phyloP scores from a whole-genome alignment of 2,797 vertebrate species.

The Galago senegalensis region DNA sequence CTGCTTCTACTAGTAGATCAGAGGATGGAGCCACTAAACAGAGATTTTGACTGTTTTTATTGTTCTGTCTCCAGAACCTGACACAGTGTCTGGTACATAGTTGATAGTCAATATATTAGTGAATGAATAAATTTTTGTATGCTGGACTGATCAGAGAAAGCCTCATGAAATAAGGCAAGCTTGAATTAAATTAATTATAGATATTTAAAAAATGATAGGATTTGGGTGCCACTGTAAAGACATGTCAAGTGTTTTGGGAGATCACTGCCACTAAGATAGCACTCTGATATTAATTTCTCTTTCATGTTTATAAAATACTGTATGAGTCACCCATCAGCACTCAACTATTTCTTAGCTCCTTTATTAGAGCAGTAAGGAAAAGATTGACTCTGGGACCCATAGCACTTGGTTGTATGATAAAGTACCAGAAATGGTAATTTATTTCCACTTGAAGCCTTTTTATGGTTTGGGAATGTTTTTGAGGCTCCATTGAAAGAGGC shows the following conservation, averaged over 20 bases:
- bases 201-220: constrained; percentile 53
- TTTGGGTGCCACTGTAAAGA: not conserved
- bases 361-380: constrained; percentile 62
- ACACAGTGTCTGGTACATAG: not conserved
- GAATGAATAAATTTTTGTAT: constrained; percentile 35
- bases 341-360: constrained; percentile 61
- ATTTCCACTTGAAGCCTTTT: constrained; percentile 62
- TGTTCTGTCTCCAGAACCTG: not conserved
- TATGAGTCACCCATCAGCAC: constrained; percentile 1
- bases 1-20: not conserved
- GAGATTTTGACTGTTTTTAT: constrained; percentile 51
- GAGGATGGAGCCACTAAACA: not conserved
- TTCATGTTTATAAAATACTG: constrained; percentile 69
- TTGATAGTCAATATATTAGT: constrained; percentile 41
- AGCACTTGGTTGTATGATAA: constrained; percentile 50
- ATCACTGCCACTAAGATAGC: not conserved
- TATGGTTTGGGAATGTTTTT: constrained; percentile 63
- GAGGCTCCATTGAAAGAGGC: constrained; percentile 49
- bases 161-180: not conserved
- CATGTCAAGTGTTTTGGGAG: constrained; percentile 33
- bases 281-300: constrained; percentile 63
- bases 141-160: constrained; percentile 17
- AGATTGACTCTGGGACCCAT: not conserved
- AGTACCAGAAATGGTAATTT: constrained; percentile 54
- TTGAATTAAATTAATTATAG: not conserved